Evolutionary conservation across 92 coral and sea anemone genomes (phyloP), one percentile per base, ranked within the genome.

Genomic region (Micromussa lordhowensis): DNA sequence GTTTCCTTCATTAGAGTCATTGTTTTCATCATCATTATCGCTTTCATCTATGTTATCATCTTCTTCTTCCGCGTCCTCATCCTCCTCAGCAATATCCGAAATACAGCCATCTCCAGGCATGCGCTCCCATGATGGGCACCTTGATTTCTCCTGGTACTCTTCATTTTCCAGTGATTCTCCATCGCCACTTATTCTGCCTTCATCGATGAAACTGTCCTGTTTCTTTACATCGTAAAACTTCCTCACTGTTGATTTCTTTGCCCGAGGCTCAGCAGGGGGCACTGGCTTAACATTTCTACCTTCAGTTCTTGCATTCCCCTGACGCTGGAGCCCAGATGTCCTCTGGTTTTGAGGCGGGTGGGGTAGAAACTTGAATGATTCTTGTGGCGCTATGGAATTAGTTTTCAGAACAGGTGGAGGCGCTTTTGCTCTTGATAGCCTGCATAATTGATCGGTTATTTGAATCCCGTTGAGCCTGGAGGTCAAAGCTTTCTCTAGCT

Each of bases 51-150:
- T 54, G 30, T 82, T 92, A 49, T 84, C 92, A 77, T 92, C 82
- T 31, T 76, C 85, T 5, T 87, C 89, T 28, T 88, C 95, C 3
- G 81, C 88, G 82, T 86, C 92, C 69, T 96, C 99, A 91, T 95
- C 96, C 73, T 95, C 99, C 63, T 95, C 99, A 21, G 98, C 94
- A n/a, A 94, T 95, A 78, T 97, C 99, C 12, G 99, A 97, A 82
- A 97, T 92, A 61, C 99, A 97, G 29, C 99, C 99, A 93, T 97
- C 99, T 10, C 98, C 98, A 19, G 99, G 99, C 84, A 96, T 92
- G 31, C 99, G 84, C 71, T 95, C 96, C 89, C 92, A 91, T 54
- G 90, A 86, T 68, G 93, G 89, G 51, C 90, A 91, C 79, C 86
- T 66, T 24, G 88, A 91, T 55, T 94, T 93, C 71, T 87, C 93